Evolutionary conservation across 2,797 vertebrate genomes (phyloP), one percentile per base, ranked within the genome.

Genomic region (Rhincodon typus): DNA sequence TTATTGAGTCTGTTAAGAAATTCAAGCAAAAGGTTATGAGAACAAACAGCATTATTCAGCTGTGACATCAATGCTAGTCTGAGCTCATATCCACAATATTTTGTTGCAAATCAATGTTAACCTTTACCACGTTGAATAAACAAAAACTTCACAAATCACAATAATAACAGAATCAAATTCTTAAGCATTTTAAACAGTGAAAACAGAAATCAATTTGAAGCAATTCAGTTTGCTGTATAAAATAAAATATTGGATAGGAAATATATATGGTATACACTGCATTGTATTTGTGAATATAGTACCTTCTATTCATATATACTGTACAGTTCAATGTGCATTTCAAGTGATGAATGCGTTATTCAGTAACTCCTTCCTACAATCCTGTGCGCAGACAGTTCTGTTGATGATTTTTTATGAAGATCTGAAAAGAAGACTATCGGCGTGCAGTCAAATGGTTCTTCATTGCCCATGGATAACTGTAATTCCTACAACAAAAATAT

Each of bases 371-470:
- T 93, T 93, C 62, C 90, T 42, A 42, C 10, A 93, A 69, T 69
- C 62, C 66, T 12, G 17, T 8, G 46, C 50, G 94, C 30, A 53
- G 94, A 70, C 70, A 95, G 94, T 77, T 74, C 94, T 77, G 70
- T 53, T 17, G 94, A 46, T 46, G 67, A 74, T 17, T 74, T 94
- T 66, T 94, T 6, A 72, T 97, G 95, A 96, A 95, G 96, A 6
- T 67, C 25, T 95, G 66, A 93, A 93, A 90, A n/a, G 95, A 96
- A 96, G 0, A 0, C 96, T 96, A 96, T 97, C 96, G 96, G 97
- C 96, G 97, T 97, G 96, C 96, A 67, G 94, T 86, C 95, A 97
- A 96, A 50, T 95, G 96, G 66, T 87, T 97, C 96, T 97, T 97
- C 96, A 96, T 82, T 95, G 95, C 96, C 96, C 97, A 97, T 0